Conservation (phyloP, 2,888 invertebrate species). For the Lasiommata megera region DNA sequence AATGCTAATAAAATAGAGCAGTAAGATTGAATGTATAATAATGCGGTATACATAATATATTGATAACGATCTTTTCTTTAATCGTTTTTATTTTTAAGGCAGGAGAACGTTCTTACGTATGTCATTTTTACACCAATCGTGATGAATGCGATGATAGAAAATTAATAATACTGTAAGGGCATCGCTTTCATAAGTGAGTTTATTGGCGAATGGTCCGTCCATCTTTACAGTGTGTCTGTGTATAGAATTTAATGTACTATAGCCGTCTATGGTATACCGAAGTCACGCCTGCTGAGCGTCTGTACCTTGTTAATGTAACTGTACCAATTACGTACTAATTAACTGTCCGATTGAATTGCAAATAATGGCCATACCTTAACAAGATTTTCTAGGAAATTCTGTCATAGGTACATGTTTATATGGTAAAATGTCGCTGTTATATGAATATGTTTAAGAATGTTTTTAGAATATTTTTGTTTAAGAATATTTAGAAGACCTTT, state of each 20-base stretch:
- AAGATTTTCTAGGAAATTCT: conserved; percentile 4
- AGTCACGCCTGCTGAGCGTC: conserved; percentile 24
- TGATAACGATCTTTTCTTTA: no score
- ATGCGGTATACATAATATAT: no score
- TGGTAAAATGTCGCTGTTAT: neutral
- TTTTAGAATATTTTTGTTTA: no score
- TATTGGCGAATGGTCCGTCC: neutral
- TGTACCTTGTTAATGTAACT: conserved; percentile 38
- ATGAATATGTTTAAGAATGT: no score
- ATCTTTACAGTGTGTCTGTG: neutral
- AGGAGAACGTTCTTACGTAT: no score
- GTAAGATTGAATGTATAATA: no score
- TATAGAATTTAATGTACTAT: conserved; percentile 2
- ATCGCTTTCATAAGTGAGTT: neutral
- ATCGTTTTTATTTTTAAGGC: no score
- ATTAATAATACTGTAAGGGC: no score
- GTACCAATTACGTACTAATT: conserved; percentile 48
- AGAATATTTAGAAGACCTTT: no score
- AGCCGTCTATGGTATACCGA: conserved; percentile 6
- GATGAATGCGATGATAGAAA: no score
- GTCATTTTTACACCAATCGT: no score
- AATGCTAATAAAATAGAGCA: no score
- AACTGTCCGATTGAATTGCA: conserved; percentile 53
- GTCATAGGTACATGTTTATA: neutral
- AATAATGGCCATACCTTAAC: conserved; percentile 34